Base-by-base conservation (phyloP, 2,113 vertebrate genomes). In the zebrafish (Danio rerio) region DNA sequence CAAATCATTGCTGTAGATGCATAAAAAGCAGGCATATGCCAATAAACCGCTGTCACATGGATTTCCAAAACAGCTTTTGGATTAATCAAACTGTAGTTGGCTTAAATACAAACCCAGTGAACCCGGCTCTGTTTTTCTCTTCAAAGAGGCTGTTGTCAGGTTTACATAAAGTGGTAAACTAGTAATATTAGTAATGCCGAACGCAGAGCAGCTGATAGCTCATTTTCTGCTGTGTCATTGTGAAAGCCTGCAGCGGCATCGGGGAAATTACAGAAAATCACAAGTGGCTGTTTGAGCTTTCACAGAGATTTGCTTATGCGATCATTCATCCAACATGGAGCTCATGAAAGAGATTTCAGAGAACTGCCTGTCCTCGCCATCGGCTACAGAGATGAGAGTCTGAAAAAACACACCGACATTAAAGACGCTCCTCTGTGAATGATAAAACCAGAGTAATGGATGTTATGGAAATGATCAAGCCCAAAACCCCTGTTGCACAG, bases 201-300 rank as follows among this genome's bases (percentile, higher is more conserved):
- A 74, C 45, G 13, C n/a, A 56, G 9, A 56, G 43, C 9, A 0
- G n/a, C 3, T 62, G n/a, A 45, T 76, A 59, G 73, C n/a, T 45
- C n/a, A 75, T 75, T 75, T 75, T 75, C 53, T 47, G 55, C 73
- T 20, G 40, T 20, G 55, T 76, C 73, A 62, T 49, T 61, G 42
- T 31, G 73, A 61, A 76, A 62, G 73, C 73, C 73, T 9, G 7
- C 7, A 7, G 73, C n/a, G 1, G 18, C 15, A 4, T 16, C 0
- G 9, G 16, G 18, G n/a, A 61, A 59, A 76, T 61, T 59, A 42
- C 73, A 9, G 73, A 76, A 76, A 76, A 76, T 76, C 43, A 62
- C 56, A 76, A 61, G 56, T 21, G 43, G n/a, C 56, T 59, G n/a
- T 76, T 75, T 75, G 72, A 47, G 31, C 73, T 9, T 56, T 59